These are phyloP conservation scores for Drosophila algonquin DNA, from an alignment of 2,888 invertebrate species.

Conservation along the genomic window DNA sequence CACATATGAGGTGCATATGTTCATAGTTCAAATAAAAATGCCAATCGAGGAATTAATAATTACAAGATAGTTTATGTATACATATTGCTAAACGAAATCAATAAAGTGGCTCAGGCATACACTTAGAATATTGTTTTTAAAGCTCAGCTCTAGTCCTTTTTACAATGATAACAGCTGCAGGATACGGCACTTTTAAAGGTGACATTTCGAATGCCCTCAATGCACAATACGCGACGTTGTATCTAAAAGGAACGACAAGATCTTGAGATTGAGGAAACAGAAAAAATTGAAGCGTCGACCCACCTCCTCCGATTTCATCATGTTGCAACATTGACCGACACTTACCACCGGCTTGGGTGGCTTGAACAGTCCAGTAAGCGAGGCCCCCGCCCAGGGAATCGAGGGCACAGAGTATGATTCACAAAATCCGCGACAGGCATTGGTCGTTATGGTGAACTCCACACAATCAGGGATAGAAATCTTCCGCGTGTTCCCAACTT, in stretches of 20 bases:
- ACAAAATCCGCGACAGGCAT: slow-evolving; percentile 94
- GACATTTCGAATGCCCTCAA: slow-evolving; percentile 90
- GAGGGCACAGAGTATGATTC: slow-evolving; percentile 94
- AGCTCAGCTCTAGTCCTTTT: slow-evolving; percentile 85
- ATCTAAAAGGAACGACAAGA: slow-evolving; percentile 85
- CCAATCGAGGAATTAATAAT: neutral
- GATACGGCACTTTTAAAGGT: slow-evolving; percentile 92
- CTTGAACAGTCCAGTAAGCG: slow-evolving; percentile 77
- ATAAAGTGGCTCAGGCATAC: slow-evolving; percentile 55
- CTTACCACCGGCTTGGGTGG: slow-evolving; percentile 89
- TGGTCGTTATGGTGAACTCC: slow-evolving; percentile 92
- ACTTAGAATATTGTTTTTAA: neutral
- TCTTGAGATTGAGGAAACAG: too few relatives aligned
- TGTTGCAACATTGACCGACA: slow-evolving; percentile 94
- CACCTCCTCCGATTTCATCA: slow-evolving; percentile 94
- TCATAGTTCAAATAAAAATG: neutral
- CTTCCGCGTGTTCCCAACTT: slow-evolving; percentile 91
- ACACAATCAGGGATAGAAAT: slow-evolving; percentile 94
- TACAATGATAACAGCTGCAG: slow-evolving; percentile 94
- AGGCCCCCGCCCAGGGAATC: slow-evolving; percentile 75
- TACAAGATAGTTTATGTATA: neutral
- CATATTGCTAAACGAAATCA: neutral
- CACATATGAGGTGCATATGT: too few relatives aligned
- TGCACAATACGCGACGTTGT: slow-evolving; percentile 90
- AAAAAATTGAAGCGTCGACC: slow-evolving; percentile 53